Conservation (phyloP, 2,113 vertebrate genomes). For the Thymallus thymallus region DNA sequence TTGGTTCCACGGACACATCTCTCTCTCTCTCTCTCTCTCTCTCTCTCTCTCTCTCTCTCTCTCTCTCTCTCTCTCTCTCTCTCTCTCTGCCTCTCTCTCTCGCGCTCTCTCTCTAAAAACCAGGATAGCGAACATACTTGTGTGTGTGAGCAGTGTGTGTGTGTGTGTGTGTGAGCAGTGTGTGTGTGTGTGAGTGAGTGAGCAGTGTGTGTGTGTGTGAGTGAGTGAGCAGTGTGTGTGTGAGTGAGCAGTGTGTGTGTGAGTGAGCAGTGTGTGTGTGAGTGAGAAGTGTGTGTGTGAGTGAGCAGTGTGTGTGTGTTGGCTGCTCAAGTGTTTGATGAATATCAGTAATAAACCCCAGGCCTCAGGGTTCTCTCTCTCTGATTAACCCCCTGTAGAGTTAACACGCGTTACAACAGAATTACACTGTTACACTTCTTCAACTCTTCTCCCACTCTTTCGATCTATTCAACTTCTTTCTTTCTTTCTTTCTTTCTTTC, state of each 20-base stretch:
- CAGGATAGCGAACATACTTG: not conserved
- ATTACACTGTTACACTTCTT: too few species aligned
- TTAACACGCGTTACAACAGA: too few species aligned
- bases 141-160: not conserved
- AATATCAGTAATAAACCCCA: too few species aligned
- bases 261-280: not conserved
- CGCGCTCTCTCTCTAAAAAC: too few species aligned
- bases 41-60: not conserved
- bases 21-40: not conserved
- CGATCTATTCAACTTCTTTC: too few species aligned
- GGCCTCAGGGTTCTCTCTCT: too few species aligned
- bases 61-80: not conserved
- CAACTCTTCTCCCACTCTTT: not conserved
- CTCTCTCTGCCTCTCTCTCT: not conserved
- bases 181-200: too few species aligned
- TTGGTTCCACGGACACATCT: not conserved
- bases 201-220: not conserved
- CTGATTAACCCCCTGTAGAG: too few species aligned
- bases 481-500: too few species aligned
- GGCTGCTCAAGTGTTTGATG: not conserved
- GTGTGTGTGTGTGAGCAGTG: slow-evolving; percentile 4
- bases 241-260: not conserved
- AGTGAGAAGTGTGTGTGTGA: not conserved
- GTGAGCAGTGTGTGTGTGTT: not conserved
- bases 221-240: too few species aligned